These are phyloP conservation scores for Cyprinus carpio DNA, from an alignment of 2,113 vertebrate genomes.

Conservation along the genomic window DNA sequence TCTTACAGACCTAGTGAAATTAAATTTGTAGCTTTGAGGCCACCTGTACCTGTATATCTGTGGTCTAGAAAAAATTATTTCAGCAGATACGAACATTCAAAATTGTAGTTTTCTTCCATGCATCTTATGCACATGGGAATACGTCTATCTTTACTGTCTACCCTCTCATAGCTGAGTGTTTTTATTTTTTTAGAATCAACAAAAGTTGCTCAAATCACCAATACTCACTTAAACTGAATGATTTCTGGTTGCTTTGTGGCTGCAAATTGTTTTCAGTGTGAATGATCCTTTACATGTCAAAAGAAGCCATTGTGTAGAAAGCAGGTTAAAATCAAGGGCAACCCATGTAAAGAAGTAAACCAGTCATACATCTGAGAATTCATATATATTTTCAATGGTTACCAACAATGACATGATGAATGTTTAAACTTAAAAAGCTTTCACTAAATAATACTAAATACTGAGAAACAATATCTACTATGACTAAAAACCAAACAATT, in stretches of 20 bases:
- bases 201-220: neutral
- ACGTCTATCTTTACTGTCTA: neutral
- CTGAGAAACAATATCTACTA: conserved; percentile 15
- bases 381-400: conserved; percentile 31
- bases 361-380: conserved; percentile 24
- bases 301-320: neutral
- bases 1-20: neutral
- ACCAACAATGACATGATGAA: conserved; percentile 35
- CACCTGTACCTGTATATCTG: neutral
- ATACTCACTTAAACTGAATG: neutral
- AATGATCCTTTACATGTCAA: neutral
- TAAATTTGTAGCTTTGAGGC: neutral
- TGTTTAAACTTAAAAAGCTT: conserved; percentile 23
- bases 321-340: neutral
- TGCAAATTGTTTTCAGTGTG: neutral
- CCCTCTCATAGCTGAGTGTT: neutral
- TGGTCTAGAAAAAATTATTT: neutral
- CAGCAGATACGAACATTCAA: neutral
- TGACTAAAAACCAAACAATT: conserved; percentile 24
- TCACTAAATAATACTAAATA: conserved; percentile 36
- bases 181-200: neutral
- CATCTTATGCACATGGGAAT: neutral
- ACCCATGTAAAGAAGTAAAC: neutral
- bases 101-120: neutral
- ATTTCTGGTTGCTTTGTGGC: neutral